A percentile compares a stretch with the other conserved stretches of the same genome.
phyloP scores from a whole-genome alignment of 2,113 vertebrate species.

The Daphoenositta chrysoptera region DNA sequence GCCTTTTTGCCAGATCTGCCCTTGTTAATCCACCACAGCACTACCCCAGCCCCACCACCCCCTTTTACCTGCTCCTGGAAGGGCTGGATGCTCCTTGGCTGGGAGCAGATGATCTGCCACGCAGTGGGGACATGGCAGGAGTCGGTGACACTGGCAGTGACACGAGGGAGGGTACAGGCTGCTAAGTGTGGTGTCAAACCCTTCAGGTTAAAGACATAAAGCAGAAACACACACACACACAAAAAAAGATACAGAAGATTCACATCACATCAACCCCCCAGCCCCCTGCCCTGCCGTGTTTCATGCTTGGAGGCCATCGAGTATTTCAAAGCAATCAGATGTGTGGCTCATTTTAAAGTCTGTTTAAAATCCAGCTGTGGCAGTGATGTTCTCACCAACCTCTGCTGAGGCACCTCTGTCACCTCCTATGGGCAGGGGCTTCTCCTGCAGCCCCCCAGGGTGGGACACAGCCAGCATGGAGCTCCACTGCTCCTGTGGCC shows the following conservation, averaged over 20 bases:
- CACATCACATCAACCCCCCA: not conserved
- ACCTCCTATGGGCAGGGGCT: not conserved
- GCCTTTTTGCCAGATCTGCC: not conserved
- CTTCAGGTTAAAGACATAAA: not conserved
- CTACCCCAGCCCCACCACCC: not conserved
- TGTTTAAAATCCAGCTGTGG: not conserved
- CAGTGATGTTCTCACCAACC: not conserved
- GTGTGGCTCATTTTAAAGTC: not conserved
- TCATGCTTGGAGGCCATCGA: not conserved
- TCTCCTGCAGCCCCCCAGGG: not conserved
- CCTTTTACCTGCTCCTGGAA: not conserved
- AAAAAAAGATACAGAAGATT: not conserved
- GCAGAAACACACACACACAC: not conserved
- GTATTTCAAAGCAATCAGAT: not conserved
- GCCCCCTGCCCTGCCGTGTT: not conserved
- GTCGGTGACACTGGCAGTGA: not conserved
- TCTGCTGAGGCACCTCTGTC: not conserved
- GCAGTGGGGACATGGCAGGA: fast-evolving
- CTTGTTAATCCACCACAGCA: not conserved
- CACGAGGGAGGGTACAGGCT: fast-evolving
- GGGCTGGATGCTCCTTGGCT: not conserved
- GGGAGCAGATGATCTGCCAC: not conserved
- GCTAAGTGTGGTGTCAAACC: not conserved
- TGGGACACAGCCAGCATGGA: not conserved
- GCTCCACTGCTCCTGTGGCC: not conserved